A percentile compares a stretch with the other conserved stretches of the same genome.
Evolutionary conservation across 2,888 invertebrate genomes (phyloP).

Genomic region (Lithophane socia): DNA sequence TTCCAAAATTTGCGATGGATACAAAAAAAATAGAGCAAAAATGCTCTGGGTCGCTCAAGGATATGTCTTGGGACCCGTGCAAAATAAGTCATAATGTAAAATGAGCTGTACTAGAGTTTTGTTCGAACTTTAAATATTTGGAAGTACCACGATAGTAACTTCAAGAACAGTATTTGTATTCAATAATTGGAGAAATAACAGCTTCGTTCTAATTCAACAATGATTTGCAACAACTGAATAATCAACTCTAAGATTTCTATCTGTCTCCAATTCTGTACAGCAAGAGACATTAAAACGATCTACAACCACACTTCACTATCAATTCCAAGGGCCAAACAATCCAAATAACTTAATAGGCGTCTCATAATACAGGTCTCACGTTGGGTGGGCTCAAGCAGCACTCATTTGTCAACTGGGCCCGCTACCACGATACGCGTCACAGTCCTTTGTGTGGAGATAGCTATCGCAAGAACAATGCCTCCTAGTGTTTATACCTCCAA

Average conservation of each 20-base stretch:
- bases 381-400: constrained; percentile 81
- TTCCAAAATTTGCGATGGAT: background rate
- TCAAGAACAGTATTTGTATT: background rate
- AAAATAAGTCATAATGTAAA: background rate
- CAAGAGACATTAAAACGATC: constrained; percentile 44
- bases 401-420: constrained; percentile 84
- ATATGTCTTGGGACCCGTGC: background rate
- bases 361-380: constrained; percentile 69
- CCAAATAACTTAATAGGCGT: constrained; percentile 63
- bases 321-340: constrained; percentile 51
- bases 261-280: constrained; percentile 18
- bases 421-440: constrained; percentile 85
- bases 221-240: constrained; percentile 12
- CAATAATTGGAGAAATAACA: background rate
- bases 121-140: background rate
- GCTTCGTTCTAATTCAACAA: background rate
- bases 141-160: background rate
- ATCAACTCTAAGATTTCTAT: constrained; percentile 31
- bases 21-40: no score
- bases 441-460: constrained; percentile 79
- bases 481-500: constrained; percentile 83
- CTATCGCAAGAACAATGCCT: constrained; percentile 82
- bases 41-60: constrained; percentile 19
- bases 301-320: constrained; percentile 51
- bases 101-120: background rate